Percentiles rank a stretch among this genome's conserved stretches.
phyloP scores from a whole-genome alignment of 2,797 vertebrate genomes.

The Enteromius trimaculatus region DNA sequence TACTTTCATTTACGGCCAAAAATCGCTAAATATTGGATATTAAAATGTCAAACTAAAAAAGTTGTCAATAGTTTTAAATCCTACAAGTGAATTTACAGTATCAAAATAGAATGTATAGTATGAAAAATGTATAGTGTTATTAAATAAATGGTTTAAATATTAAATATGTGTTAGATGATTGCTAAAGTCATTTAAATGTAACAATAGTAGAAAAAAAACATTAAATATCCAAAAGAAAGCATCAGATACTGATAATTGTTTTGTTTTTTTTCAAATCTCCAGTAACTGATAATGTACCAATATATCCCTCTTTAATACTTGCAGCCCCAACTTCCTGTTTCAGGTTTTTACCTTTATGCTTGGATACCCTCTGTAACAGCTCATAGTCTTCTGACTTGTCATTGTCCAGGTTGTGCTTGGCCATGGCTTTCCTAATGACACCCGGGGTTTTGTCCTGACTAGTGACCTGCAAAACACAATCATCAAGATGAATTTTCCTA shows the following conservation, averaged over 20 bases:
- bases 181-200: not conserved
- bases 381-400: constrained; percentile 85
- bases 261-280: not conserved
- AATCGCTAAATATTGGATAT: not conserved
- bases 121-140: not conserved
- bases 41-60: not conserved
- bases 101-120: not conserved
- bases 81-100: not conserved
- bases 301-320: not conserved
- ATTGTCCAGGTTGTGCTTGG: constrained; percentile 86
- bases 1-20: not conserved
- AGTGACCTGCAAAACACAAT: constrained; percentile 74
- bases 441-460: constrained; percentile 89
- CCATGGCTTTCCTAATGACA: constrained; percentile 88
- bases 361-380: constrained; percentile 85
- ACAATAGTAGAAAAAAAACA: not conserved
- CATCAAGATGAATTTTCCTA: not conserved
- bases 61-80: no score
- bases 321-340: not conserved
- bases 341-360: constrained; percentile 79
- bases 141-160: not conserved
- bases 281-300: not conserved
- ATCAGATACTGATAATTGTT: not conserved
- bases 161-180: not conserved
- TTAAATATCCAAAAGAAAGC: not conserved